Conservation (phyloP, 1,140 invertebrate species). For the Aethina tumida region DNA sequence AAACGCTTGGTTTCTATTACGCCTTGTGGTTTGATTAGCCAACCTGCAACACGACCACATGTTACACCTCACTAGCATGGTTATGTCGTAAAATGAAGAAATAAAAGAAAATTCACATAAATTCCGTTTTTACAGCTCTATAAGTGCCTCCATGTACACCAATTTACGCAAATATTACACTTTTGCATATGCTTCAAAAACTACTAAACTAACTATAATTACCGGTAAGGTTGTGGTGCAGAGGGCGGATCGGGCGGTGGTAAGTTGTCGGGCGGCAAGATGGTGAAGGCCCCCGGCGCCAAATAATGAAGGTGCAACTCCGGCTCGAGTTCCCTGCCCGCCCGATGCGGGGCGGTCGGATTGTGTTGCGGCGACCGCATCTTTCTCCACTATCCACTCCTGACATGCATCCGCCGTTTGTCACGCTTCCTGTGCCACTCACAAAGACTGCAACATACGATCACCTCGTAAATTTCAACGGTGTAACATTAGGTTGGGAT, state of each 20-base stretch:
- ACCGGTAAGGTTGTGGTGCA: constrained; percentile 30
- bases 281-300: constrained; percentile 32
- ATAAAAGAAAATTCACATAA: not conserved
- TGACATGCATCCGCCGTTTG: too few species aligned
- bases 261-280: constrained; percentile 25
- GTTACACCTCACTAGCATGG: not conserved
- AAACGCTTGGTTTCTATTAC: constrained; percentile 43
- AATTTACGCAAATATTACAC: not conserved
- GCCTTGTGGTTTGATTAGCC: constrained; percentile 31
- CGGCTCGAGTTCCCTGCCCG: constrained; percentile 15
- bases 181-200: constrained; percentile 1
- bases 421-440: too few species aligned
- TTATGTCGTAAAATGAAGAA: not conserved
- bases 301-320: constrained; percentile 28
- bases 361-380: constrained; percentile 16
- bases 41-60: constrained; percentile 26
- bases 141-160: not conserved
- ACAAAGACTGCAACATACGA: too few species aligned
- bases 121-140: not conserved
- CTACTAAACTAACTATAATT: too few species aligned
- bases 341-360: constrained; percentile 1
- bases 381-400: too few species aligned
- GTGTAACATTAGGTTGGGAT: too few species aligned
- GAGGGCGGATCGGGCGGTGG: constrained; percentile 23
- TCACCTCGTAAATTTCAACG: too few species aligned